Percentiles rank a stretch among this genome's conserved stretches.
Conservation (phyloP, 2,113 vertebrate species). For the Phoenicopterus ruber region DNA sequence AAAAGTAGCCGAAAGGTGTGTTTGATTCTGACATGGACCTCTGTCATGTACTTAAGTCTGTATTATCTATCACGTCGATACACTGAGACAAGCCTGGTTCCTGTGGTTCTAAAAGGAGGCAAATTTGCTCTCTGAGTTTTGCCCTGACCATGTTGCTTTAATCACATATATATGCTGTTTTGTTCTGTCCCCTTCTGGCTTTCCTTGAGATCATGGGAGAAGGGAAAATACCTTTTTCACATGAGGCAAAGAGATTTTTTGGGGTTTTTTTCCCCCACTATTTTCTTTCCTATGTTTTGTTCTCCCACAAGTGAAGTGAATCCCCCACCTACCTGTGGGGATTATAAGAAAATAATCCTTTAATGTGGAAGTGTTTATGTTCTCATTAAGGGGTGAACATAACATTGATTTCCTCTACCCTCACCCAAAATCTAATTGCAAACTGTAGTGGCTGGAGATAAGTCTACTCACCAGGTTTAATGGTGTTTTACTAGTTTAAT, state of each 20-base stretch:
- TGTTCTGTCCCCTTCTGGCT: neutral
- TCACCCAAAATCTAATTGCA: conserved; percentile 43
- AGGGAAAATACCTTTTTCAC: neutral
- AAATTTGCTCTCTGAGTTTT: neutral
- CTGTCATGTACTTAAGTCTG: neutral
- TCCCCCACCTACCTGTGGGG: neutral
- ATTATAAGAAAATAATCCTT: conserved; percentile 56
- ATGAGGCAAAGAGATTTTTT: neutral
- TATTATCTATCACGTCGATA: neutral
- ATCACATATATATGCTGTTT: neutral
- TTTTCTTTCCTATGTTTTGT: neutral
- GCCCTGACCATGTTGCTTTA: neutral
- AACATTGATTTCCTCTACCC: neutral
- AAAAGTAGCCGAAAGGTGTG: neutral
- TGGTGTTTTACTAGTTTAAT: conserved; percentile 51
- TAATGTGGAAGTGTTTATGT: conserved; percentile 18
- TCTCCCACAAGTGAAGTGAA: neutral
- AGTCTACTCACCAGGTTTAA: conserved; percentile 26
- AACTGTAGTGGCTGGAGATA: conserved; percentile 16
- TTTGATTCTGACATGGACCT: neutral
- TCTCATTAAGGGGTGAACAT: conserved; percentile 13
- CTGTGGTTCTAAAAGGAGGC: neutral
- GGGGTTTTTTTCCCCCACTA: neutral
- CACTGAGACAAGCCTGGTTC: neutral
- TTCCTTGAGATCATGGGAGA: neutral